Conservation (phyloP, 2,888 invertebrate species). For the Hypselothyrea guttata region DNA sequence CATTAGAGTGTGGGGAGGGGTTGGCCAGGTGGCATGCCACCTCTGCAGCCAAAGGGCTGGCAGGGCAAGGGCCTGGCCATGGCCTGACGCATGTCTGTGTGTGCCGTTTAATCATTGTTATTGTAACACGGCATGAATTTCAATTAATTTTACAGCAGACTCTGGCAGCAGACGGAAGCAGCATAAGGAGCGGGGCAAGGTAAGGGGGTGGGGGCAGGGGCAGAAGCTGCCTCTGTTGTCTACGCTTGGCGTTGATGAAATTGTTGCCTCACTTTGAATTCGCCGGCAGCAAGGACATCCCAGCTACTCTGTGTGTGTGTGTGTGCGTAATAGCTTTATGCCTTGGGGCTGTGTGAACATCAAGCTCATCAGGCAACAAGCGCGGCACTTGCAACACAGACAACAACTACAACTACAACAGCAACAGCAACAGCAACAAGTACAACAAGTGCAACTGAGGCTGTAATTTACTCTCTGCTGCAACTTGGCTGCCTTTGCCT, state of each 20-base stretch:
- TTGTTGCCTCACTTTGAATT: constrained; percentile 76
- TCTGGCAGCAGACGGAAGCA: constrained; percentile 6
- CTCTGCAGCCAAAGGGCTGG: no score
- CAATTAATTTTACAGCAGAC: constrained; percentile 71
- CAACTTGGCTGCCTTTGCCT: constrained; percentile 50
- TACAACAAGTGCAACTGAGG: constrained; percentile 11
- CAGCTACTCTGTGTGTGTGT: constrained; percentile 23
- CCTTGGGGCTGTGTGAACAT: constrained; percentile 82
- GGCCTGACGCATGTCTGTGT: constrained; percentile 40
- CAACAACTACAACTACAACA: constrained; percentile 30
- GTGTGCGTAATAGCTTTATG: constrained; percentile 77
- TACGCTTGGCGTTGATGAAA: constrained; percentile 72
- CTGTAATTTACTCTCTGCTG: constrained; percentile 70
- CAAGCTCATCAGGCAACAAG: constrained; percentile 65
- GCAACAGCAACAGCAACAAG: constrained; percentile 31
- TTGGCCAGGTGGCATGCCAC: background rate
- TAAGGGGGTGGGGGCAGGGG: background rate
- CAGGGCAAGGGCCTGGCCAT: constrained; percentile 2
- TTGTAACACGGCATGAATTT: constrained; percentile 75
- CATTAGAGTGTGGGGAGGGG: background rate
- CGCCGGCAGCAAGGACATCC: constrained; percentile 77
- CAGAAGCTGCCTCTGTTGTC: constrained; percentile 33
- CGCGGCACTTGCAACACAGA: constrained; percentile 43
- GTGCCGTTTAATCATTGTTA: constrained; percentile 76
- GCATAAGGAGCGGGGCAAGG: background rate